Base-by-base conservation (phyloP, 2,113 vertebrate genomes). In the Oostethus manadensis region DNA sequence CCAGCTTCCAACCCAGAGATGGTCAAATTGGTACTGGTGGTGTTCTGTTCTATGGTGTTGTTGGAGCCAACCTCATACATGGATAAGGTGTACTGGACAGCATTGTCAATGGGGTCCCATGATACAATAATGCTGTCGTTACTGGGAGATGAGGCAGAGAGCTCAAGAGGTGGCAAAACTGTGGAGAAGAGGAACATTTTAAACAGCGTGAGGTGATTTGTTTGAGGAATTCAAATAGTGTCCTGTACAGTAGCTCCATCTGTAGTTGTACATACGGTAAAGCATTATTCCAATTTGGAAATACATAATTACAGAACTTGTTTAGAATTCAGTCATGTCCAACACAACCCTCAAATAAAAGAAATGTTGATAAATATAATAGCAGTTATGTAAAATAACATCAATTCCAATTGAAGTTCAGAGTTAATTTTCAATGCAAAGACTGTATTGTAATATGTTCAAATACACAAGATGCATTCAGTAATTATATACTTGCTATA, bases 161-260 rank as follows among this genome's bases (percentile, higher is more conserved):
- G 66, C 66, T 88, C 6, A 0, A 91, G 92, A 60, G 93, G 89
- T 17, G 91, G 78, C 83, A 97, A 73, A 35, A 93, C 96, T 98
- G 85, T 56, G 47, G 58, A 77, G 43, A 51, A 69, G 29, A 64
- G 17, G 35, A 63, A 56, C 42, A 17, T 22, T 54, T 45, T 13
- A 54, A 8, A 8, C 1, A 18, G 14, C 5, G 4, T 35, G 35
- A 22, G 29, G 29, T 33, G 17, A 47, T 46, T n/a, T 49, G 9
- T 9, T 21, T 10, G 8, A 60, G 15, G 0, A 43, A 15, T 51
- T 14, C 16, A 51, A 13, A 40, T 40, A 40, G 2, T 40, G 35
- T 2, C 8, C n/a, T 1, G 16, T 48, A 21, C 47, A 48, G 47
- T 5, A 48, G 18, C 45, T 46, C 17, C 16, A 46, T 46, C 8